Base-by-base conservation (phyloP, 92 coral and sea anemone genomes). In the Paragorgia papillata region DNA sequence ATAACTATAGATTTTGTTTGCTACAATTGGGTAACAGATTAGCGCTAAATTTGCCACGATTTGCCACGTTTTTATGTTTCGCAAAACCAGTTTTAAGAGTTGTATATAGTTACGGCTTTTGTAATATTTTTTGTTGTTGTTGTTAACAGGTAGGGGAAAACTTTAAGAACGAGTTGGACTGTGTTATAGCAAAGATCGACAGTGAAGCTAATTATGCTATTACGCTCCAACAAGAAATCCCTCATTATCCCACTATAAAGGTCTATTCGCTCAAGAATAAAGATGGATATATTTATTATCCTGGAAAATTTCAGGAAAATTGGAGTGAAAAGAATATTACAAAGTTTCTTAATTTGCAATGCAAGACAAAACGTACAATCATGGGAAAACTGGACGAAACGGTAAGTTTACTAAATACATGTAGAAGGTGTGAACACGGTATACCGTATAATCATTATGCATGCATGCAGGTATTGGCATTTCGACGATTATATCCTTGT, bases 251-350 rank as follows among this genome's bases (percentile, higher is more conserved):
- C 5, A 87, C 97, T 13, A 40, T 95, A 12, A 90, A 89, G 81
- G 95, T 95, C 25, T 95, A 95, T 63, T 76, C 99, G 17, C 81
- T 75, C 57, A 85, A 75, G 35, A 95, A 95, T 73, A 95, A 95
- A 67, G 99, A 95, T 59, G 99, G 99, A 30, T 84, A 80, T 29
- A 58, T 82, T 17, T 90, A 90, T 85, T 89, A 90, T 79, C 99
- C 99, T 0, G 99, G 99, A 3, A 85, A 80, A 50, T 57, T 82
- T 32, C 91, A 90, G 55, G 99, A 95, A 80, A 88, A 88, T 61
- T 95, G 88, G 87, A 95, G 92, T 79, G 97, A 90, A 67, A 30
- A 70, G 29, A 95, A 88, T 66, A 75, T 95, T 30, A 90, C 99
- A 43, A 79, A 80, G 1, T 95, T 95, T 57, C 90, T 95, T 81